Evolutionary conservation across 2,888 invertebrate species (phyloP).

Genomic region (Oxytorus armatus): DNA sequence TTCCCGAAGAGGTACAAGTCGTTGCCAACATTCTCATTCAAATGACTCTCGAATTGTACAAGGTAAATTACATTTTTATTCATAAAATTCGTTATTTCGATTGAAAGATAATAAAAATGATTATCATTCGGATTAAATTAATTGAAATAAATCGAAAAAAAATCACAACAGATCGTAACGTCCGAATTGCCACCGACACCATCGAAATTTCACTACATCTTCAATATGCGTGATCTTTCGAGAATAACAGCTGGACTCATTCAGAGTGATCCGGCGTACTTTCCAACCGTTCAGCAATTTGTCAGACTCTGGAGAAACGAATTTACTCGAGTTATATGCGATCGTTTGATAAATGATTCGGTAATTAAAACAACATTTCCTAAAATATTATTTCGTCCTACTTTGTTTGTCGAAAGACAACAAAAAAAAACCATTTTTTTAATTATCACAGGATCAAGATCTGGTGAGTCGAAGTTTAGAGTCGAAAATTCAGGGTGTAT

Average conservation of each 20-base stretch:
- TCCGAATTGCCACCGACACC: constrained; percentile 95
- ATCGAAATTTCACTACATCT: constrained; percentile 97
- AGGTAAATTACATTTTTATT: constrained; percentile 85
- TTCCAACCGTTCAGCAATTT: constrained; percentile 89
- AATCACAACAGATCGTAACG: constrained; percentile 87
- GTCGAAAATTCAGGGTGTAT: constrained; percentile 87
- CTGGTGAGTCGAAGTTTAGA: constrained; percentile 88
- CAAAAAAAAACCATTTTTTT: not conserved
- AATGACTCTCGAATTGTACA: constrained; percentile 93
- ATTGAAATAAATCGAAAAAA: not conserved
- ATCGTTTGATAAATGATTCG: constrained; percentile 90
- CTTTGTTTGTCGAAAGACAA: not conserved
- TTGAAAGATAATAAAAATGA: constrained; percentile 2
- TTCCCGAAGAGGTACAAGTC: constrained; percentile 88
- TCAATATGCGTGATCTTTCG: constrained; percentile 96
- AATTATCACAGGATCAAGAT: constrained; percentile 87
- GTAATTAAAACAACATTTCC: no score
- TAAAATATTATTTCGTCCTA: constrained; percentile 35
- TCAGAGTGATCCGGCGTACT: constrained; percentile 90
- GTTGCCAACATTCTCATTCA: constrained; percentile 89
- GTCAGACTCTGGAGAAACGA: constrained; percentile 97
- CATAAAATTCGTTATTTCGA: not conserved
- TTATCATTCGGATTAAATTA: constrained; percentile 14
- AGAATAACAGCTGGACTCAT: constrained; percentile 93
- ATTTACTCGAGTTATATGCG: constrained; percentile 94